Conservation (phyloP, 2,888 invertebrate genomes). For the Leistus spinibarbis region DNA sequence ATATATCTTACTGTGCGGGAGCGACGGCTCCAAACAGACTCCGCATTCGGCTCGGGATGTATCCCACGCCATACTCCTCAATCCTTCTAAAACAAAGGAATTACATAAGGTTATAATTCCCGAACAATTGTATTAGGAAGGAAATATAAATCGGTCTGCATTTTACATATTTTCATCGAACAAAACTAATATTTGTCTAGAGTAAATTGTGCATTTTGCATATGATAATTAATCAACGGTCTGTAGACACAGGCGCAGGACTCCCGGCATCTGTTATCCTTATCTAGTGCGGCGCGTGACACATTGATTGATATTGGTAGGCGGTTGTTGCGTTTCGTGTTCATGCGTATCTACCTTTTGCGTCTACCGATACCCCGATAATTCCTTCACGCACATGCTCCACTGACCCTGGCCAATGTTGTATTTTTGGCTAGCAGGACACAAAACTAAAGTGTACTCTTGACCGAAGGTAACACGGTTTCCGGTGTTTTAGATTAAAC, state of each 20-base stretch:
- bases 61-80: conserved; percentile 32
- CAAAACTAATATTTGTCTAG: background rate
- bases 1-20: conserved; percentile 23
- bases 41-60: conserved; percentile 20
- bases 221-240: background rate
- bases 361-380: background rate
- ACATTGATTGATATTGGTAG: background rate
- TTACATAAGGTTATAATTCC: no score
- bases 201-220: background rate
- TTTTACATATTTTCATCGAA: background rate
- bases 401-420: background rate
- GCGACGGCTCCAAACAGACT: conserved; percentile 24
- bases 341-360: background rate
- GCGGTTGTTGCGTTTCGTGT: background rate
- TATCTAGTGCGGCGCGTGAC: background rate
- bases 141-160: no score
- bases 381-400: background rate
- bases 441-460: background rate
- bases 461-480: background rate
- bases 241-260: background rate
- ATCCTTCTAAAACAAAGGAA: conserved; percentile 11
- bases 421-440: background rate
- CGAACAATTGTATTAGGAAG: no score
- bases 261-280: background rate
- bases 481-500: background rate